These are phyloP conservation scores for Noctua pronuba DNA, from an alignment of 2,888 invertebrate genomes.

Conservation along the genomic window DNA sequence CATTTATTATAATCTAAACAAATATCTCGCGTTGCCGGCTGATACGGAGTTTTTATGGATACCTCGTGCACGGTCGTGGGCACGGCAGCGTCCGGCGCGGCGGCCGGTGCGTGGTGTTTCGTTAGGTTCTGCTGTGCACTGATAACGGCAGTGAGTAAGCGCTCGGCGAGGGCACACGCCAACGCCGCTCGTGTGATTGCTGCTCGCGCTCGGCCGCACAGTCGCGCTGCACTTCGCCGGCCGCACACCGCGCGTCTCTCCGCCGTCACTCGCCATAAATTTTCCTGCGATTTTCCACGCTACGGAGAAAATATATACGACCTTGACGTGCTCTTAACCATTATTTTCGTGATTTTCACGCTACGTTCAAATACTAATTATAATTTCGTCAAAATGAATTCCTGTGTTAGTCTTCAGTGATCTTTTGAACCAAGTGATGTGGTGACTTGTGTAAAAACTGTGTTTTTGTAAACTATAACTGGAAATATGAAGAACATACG, in stretches of 20 bases:
- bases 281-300: slow-evolving; percentile 78
- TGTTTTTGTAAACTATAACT: slow-evolving; percentile 27
- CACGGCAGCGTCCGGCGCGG: slow-evolving; percentile 46
- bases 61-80: slow-evolving; percentile 48
- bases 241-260: slow-evolving; percentile 61
- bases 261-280: slow-evolving; percentile 55
- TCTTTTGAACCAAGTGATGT: slow-evolving; percentile 56
- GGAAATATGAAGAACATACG: slow-evolving; percentile 81
- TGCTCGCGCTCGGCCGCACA: slow-evolving; percentile 73
- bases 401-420: slow-evolving; percentile 46
- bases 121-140: slow-evolving; percentile 82
- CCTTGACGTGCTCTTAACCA: slow-evolving; percentile 82
- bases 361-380: slow-evolving; percentile 65
- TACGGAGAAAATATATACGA: slow-evolving; percentile 80
- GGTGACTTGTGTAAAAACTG: slow-evolving; percentile 59
- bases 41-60: slow-evolving; percentile 56
- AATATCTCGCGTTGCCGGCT: slow-evolving; percentile 43
- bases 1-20: slow-evolving; percentile 49
- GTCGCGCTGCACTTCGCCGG: slow-evolving; percentile 71
- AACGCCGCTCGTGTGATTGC: slow-evolving; percentile 60
- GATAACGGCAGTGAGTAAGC: slow-evolving; percentile 79
- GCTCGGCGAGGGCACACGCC: slow-evolving; percentile 58
- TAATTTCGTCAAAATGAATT: slow-evolving; percentile 61
- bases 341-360: slow-evolving; percentile 71
- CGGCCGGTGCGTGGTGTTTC: slow-evolving; percentile 70